These are phyloP conservation scores for Erithacus rubecula DNA, from an alignment of 2,797 vertebrate species.

Conservation along the genomic window DNA sequence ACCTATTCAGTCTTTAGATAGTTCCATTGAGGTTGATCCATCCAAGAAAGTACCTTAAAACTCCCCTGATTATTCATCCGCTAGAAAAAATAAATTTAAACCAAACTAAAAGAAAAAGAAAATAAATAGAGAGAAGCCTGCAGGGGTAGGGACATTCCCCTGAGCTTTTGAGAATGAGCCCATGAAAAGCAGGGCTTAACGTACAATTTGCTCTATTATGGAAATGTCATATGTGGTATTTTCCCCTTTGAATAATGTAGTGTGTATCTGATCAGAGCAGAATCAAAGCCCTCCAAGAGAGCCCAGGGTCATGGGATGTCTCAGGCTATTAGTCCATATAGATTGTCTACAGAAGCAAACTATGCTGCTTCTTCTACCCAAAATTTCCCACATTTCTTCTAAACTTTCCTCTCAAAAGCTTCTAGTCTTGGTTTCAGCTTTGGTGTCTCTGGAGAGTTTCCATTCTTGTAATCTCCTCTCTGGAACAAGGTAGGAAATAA, in stretches of 20 bases:
- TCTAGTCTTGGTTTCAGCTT: not conserved
- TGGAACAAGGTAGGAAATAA: conserved; percentile 6
- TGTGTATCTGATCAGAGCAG: too few species aligned
- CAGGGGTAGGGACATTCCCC: rapidly evolving
- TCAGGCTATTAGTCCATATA: not conserved
- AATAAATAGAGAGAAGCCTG: not conserved
- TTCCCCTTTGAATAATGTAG: not conserved
- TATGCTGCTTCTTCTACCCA: not conserved
- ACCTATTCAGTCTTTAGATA: not conserved
- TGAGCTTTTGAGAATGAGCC: not conserved
- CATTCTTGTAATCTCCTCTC: not conserved
- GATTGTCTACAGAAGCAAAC: not conserved
- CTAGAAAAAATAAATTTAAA: not conserved
- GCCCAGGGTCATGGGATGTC: too few species aligned
- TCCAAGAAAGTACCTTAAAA: not conserved
- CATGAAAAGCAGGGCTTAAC: not conserved
- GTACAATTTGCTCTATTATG: rapidly evolving
- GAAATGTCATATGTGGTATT: not conserved
- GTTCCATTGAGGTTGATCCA: not conserved
- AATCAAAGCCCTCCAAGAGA: too few species aligned
- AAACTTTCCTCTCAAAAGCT: not conserved
- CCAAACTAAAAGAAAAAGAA: not conserved
- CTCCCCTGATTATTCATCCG: not conserved
- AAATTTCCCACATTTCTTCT: not conserved
- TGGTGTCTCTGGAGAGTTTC: not conserved